These are phyloP conservation scores for Sinelater perroti DNA, from an alignment of 2,888 invertebrate species.

Conservation along the genomic window DNA sequence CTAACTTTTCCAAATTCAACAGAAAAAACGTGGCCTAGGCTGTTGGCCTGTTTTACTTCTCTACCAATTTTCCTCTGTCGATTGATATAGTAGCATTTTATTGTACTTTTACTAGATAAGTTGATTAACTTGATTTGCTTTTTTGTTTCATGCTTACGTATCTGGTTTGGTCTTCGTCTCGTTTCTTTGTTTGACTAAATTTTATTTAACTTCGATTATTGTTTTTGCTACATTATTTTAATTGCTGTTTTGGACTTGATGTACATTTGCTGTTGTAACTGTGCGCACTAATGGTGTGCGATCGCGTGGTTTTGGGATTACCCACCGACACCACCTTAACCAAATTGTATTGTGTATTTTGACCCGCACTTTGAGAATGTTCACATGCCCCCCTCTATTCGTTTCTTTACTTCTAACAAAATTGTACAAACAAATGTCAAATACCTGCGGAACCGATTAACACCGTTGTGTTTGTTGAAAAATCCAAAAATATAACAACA, in stretches of 20 bases:
- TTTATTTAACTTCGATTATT: slow-evolving; percentile 27
- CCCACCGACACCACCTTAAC: slow-evolving; percentile 54
- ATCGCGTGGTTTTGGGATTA: slow-evolving; percentile 47
- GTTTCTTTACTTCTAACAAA: too few species aligned
- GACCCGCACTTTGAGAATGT: too few species aligned
- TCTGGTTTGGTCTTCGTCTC: slow-evolving; percentile 45
- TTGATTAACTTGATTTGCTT: slow-evolving; percentile 37
- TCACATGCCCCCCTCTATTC: too few species aligned
- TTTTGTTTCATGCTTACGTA: slow-evolving; percentile 62
- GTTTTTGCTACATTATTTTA: slow-evolving; percentile 36
- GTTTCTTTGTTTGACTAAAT: slow-evolving; percentile 34
- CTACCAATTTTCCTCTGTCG: too few species aligned
- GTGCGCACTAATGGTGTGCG: slow-evolving; percentile 45
- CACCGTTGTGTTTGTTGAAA: slow-evolving; percentile 27
- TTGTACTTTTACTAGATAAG: slow-evolving; percentile 25
- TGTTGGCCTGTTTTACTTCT: too few species aligned
- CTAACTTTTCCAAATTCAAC: too few species aligned
- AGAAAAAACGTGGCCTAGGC: too few species aligned
- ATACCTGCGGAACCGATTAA: too few species aligned
- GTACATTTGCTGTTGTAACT: slow-evolving; percentile 45
- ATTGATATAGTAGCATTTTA: too few species aligned
- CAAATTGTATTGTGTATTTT: slow-evolving; percentile 32
- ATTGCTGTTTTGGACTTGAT: slow-evolving; percentile 38
- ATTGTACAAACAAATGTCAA: too few species aligned
- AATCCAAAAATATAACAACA: slow-evolving; percentile 4